Evolutionary conservation across 2,113 vertebrate species (phyloP).

Genomic region (Periophthalmus modestus): DNA sequence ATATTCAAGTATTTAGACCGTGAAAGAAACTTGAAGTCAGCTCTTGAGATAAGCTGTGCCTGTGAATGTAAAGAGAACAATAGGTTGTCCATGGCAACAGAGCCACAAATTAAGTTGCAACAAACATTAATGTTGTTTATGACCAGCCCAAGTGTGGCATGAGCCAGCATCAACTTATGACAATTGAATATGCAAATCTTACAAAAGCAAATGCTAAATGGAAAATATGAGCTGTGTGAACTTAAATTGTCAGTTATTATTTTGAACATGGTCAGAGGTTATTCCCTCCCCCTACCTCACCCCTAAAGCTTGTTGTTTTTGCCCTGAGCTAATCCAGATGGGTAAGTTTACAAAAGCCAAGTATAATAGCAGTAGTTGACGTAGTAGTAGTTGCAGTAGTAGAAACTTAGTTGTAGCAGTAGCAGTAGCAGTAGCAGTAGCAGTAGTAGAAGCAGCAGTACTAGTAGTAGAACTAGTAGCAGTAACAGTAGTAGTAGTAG

Average conservation of each 20-base stretch:
- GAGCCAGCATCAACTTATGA: too few species aligned
- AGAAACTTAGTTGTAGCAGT: not conserved
- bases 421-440: not conserved
- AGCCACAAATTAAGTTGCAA: too few species aligned
- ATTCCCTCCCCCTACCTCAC: not conserved
- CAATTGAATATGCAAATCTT: too few species aligned
- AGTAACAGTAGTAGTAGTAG: not conserved
- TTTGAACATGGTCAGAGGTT: not conserved
- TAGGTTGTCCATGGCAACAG: not conserved
- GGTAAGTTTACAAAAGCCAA: not conserved
- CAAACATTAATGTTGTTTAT: too few species aligned
- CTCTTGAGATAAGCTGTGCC: not conserved
- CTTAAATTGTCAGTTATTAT: not conserved
- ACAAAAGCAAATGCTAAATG: too few species aligned
- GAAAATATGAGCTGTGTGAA: too few species aligned
- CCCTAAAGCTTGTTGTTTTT: not conserved
- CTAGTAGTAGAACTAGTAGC: not conserved
- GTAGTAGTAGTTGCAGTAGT: not conserved
- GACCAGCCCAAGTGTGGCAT: too few species aligned
- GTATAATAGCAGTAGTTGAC: not conserved
- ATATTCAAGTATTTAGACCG: too few species aligned
- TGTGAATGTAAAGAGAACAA: not conserved
- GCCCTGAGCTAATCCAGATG: not conserved
- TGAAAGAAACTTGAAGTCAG: too few species aligned
- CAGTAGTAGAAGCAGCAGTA: not conserved